Evolutionary conservation across 2,113 vertebrate genomes (phyloP).

Genomic region (Phoxinus phoxinus): DNA sequence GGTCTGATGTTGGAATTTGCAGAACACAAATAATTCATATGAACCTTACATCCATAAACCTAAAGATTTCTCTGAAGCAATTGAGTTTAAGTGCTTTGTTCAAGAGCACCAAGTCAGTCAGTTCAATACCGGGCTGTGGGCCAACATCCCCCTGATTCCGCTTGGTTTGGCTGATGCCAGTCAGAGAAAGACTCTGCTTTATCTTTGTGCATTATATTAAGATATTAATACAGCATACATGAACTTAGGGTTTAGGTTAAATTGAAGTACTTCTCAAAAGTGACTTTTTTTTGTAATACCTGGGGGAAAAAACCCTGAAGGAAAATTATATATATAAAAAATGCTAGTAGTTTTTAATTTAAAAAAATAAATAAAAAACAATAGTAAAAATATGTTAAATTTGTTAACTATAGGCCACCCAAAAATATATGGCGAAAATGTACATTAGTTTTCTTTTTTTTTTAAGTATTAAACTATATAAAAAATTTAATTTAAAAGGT

Average conservation of each 20-base stretch:
- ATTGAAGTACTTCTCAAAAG: background rate
- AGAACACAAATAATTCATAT: constrained; percentile 15
- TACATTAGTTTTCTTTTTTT: background rate
- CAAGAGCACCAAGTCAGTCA: background rate
- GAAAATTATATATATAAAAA: background rate
- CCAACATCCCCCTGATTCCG: background rate
- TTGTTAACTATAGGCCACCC: background rate
- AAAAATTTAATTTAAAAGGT: background rate
- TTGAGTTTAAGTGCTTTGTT: constrained; percentile 31
- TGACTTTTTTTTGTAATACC: background rate
- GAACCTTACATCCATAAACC: constrained; percentile 21
- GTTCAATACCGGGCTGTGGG: background rate
- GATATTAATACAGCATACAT: background rate
- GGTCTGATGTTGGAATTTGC: background rate
- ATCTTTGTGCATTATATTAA: background rate
- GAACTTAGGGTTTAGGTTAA: background rate
- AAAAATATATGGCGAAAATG: background rate
- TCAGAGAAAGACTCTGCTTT: background rate
- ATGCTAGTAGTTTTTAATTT: background rate
- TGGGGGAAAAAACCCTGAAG: background rate
- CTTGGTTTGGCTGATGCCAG: background rate
- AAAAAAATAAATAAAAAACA: background rate
- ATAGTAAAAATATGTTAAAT: background rate
- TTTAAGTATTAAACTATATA: background rate
- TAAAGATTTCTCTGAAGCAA: constrained; percentile 6